A percentile compares a stretch with the other conserved stretches of the same genome.
phyloP scores from a whole-genome alignment of 2,888 invertebrate genomes.

The Tinea trinotella region DNA sequence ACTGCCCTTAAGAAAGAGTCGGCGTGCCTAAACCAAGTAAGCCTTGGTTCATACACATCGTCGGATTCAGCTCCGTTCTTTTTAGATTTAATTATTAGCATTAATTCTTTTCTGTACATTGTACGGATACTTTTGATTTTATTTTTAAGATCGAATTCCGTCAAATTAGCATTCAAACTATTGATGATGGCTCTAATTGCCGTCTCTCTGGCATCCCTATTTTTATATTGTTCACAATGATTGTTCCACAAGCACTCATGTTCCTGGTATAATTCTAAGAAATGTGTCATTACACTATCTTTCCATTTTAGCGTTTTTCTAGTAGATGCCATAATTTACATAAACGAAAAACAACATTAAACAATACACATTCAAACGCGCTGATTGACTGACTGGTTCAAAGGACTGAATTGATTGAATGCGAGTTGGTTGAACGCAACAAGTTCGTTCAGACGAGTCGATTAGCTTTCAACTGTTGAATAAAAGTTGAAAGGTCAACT shows the following conservation, averaged over 20 bases:
- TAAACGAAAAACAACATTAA: too few species aligned
- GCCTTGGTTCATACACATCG: background rate
- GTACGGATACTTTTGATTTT: constrained; percentile 1
- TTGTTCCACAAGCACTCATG: background rate
- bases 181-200: background rate
- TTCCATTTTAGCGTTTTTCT: too few species aligned
- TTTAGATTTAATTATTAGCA: background rate
- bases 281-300: too few species aligned
- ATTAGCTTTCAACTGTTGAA: too few species aligned
- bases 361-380: too few species aligned
- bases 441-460: too few species aligned
- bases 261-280: background rate
- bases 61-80: background rate
- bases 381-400: too few species aligned
- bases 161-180: background rate
- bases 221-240: background rate
- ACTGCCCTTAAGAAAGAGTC: background rate
- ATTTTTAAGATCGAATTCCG: background rate
- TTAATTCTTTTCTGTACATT: constrained; percentile 2
- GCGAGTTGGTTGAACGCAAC: too few species aligned
- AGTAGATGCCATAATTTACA: too few species aligned
- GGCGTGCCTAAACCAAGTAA: background rate
- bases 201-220: too few species aligned
- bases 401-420: too few species aligned
- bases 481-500: too few species aligned